Conservation (phyloP, 1,140 invertebrate species). For the Callitettix versicolor region DNA sequence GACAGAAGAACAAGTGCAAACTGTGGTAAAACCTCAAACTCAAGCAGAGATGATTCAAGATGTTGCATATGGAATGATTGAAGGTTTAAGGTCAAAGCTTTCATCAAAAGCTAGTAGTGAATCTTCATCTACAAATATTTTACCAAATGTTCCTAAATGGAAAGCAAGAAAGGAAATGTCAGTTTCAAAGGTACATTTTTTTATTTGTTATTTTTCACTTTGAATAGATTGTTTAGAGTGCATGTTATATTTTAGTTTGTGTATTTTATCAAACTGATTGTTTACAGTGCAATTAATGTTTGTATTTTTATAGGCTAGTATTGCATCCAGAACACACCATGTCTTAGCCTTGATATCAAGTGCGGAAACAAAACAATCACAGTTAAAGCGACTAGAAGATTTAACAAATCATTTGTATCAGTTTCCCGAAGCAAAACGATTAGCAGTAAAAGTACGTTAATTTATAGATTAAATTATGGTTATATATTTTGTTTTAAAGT, state of each 20-base stretch:
- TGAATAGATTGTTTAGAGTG: constrained; percentile 10
- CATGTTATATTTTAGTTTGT: not conserved
- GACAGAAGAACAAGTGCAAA: not conserved
- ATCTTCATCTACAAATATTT: not conserved
- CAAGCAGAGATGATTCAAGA: not conserved
- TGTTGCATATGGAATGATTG: constrained; percentile 1
- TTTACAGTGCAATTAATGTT: constrained; percentile 22
- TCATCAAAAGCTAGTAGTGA: not conserved
- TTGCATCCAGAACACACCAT: constrained; percentile 52
- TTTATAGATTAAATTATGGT: constrained; percentile 9
- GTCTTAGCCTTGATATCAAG: constrained; percentile 49
- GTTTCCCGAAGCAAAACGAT: constrained; percentile 57
- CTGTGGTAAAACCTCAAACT: not conserved
- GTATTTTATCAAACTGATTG: constrained; percentile 13
- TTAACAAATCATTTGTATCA: constrained; percentile 56
- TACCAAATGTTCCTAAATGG: not conserved
- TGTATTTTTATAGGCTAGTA: constrained; percentile 39
- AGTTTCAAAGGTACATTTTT: constrained; percentile 26
- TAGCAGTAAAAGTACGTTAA: constrained; percentile 51
- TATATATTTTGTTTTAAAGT: too few species aligned
- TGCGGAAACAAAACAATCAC: constrained; percentile 46
- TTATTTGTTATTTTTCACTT: constrained; percentile 28
- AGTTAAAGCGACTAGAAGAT: constrained; percentile 48
- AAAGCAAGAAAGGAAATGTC: constrained; percentile 2
- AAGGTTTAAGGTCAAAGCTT: constrained; percentile 6